Percentiles rank a stretch among this genome's conserved stretches.
Evolutionary conservation across 1,140 invertebrate genomes (phyloP).

Genomic region (Cyrtorhinus lividipennis): DNA sequence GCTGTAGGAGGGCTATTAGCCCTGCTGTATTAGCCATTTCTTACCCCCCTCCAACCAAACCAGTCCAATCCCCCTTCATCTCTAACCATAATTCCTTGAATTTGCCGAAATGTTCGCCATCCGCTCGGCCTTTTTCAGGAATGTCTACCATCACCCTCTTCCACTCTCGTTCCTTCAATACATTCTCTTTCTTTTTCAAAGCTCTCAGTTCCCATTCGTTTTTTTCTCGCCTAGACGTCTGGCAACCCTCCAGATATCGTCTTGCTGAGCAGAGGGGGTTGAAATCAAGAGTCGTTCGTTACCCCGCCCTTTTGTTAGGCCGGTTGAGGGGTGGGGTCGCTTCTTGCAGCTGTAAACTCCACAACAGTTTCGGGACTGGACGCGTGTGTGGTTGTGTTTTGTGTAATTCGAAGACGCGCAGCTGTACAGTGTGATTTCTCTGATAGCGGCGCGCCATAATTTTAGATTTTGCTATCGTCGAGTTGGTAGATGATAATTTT

Average conservation of each 20-base stretch:
- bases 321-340: neutral
- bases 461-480: too few species aligned
- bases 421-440: too few species aligned
- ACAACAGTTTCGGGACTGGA: too few species aligned
- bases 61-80: neutral
- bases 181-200: too few species aligned
- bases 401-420: too few species aligned
- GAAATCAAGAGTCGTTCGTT: neutral
- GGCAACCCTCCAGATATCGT: neutral
- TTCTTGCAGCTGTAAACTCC: neutral
- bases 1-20: neutral
- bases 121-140: neutral
- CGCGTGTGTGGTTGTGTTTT: too few species aligned
- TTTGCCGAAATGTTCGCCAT: neutral
- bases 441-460: too few species aligned
- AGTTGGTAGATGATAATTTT: too few species aligned
- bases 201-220: neutral
- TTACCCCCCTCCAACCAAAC: neutral
- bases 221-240: neutral
- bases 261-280: neutral
- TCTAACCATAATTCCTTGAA: neutral
- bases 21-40: neutral
- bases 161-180: too few species aligned
- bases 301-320: neutral
- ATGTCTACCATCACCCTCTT: neutral